Evolutionary conservation across 2,888 invertebrate genomes (phyloP).

Genomic region (Caenorhabditis sp.): DNA sequence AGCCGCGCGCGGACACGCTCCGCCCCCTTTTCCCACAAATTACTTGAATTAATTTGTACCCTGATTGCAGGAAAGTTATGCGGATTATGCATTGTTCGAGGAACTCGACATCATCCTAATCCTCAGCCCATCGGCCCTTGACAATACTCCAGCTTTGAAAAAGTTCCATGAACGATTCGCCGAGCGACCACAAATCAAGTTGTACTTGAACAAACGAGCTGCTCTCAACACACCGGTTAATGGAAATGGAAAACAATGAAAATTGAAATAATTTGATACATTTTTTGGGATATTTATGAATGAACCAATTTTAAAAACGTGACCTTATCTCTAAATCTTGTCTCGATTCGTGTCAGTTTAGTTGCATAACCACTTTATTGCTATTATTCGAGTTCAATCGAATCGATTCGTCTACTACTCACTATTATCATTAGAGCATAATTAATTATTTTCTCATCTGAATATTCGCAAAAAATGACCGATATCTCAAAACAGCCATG

Average conservation of each 20-base stretch:
- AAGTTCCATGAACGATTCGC: constrained; percentile 56
- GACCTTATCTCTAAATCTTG: too few species aligned
- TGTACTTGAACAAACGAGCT: constrained; percentile 47
- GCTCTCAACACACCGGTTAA: constrained; percentile 42
- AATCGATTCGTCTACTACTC: too few species aligned
- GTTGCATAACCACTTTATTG: too few species aligned
- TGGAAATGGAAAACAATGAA: constrained; percentile 54
- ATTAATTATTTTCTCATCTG: too few species aligned
- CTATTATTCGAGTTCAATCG: too few species aligned
- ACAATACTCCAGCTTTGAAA: constrained; percentile 53
- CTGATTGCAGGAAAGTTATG: constrained; percentile 49
- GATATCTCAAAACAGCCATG: not conserved
- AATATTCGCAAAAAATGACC: not conserved
- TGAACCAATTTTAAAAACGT: too few species aligned
- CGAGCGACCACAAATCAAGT: constrained; percentile 46
- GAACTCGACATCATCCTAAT: constrained; percentile 57
- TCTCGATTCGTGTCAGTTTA: too few species aligned
- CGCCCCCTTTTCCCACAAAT: too few species aligned
- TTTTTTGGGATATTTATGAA: too few species aligned
- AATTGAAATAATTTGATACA: not conserved
- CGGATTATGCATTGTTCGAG: constrained; percentile 63
- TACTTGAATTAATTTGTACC: not conserved
- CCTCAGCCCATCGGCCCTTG: constrained; percentile 47
- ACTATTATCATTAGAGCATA: too few species aligned
- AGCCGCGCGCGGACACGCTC: too few species aligned